Base-by-base conservation (phyloP, 2,888 invertebrate species). In the Pheosia tremula region DNA sequence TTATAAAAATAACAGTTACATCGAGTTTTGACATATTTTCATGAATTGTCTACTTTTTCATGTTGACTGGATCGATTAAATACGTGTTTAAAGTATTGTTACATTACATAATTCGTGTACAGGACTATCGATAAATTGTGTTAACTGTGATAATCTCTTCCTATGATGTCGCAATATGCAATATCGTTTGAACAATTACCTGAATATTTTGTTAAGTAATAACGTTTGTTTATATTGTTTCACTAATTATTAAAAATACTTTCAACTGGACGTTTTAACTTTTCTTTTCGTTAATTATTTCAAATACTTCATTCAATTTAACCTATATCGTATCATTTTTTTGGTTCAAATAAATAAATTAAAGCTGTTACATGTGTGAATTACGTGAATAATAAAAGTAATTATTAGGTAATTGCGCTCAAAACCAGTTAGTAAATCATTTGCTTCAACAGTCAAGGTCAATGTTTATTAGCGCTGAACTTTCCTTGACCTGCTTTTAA, bases 111-210 rank as follows among this genome's bases (percentile, higher is more conserved):
- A 59, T 59, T 61, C 38, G 38, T 67, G 59, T 73, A 75, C 69
- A 75, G 73, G 72, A 74, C 72, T 80, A 62, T 56, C 58, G 66
- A 64, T 66, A 68, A 71, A 77, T 78, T 79, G 67, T 73, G 74
- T 87, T 87, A 80, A 86, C 91, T 91, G 91, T 91, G 90, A 91
- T 91, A 91, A 82, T 81, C 75, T 89, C 87, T 89, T 90, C 87
- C 86, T 87, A 77, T 68, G 77, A 75, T 78, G 77, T 83, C 75
- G 84, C 79, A 68, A 77, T 82, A 80, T 69, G 79, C 82, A 79
- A 81, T 79, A 76, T 78, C 71, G 70, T 74, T 79, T 78, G 76
- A 78, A 77, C 75, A 77, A 75, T 78, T 81, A 85, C 79, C 73
- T 79, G 77, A 82, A 81, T 84, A 81, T 82, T 85, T 85, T 84